Percentiles rank a stretch among this genome's conserved stretches.
Conservation (phyloP, 92 coral and sea anemone species). For the Zoanthus sansibaricus region DNA sequence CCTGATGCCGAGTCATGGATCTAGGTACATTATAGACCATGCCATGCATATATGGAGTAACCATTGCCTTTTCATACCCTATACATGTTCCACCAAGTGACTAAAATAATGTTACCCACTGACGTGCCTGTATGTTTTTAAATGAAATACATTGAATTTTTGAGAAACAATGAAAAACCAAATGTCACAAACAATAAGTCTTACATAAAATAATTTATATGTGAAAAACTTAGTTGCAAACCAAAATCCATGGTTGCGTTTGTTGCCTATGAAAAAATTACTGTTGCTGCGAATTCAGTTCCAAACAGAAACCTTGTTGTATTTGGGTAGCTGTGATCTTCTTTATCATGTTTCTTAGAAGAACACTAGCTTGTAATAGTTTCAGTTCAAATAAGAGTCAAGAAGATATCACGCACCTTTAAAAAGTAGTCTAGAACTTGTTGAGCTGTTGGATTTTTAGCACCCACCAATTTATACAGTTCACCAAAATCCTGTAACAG, state of each 20-base stretch:
- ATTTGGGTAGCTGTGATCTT: too few relatives aligned
- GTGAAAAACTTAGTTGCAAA: neutral
- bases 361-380: too few relatives aligned
- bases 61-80: conserved; percentile 32
- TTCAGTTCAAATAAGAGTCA: neutral
- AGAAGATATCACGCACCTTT: conserved; percentile 29
- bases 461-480: conserved; percentile 38
- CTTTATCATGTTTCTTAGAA: too few relatives aligned
- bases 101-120: conserved; percentile 53
- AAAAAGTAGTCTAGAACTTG: conserved; percentile 35
- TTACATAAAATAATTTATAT: neutral
- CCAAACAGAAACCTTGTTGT: neutral
- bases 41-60: conserved; percentile 51
- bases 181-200: neutral
- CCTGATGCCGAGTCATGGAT: conserved; percentile 50
- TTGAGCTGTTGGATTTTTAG: conserved; percentile 37
- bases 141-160: neutral
- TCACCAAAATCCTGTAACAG: conserved; percentile 42
- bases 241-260: neutral
- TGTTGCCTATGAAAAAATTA: neutral
- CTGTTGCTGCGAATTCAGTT: neutral
- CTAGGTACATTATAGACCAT: conserved; percentile 57
- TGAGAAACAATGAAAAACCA: neutral
- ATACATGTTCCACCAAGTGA: conserved; percentile 45
- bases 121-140: conserved; percentile 38